phyloP scores from a whole-genome alignment of 2,797 vertebrate species.

The Periophthalmus magnuspinnatus region DNA sequence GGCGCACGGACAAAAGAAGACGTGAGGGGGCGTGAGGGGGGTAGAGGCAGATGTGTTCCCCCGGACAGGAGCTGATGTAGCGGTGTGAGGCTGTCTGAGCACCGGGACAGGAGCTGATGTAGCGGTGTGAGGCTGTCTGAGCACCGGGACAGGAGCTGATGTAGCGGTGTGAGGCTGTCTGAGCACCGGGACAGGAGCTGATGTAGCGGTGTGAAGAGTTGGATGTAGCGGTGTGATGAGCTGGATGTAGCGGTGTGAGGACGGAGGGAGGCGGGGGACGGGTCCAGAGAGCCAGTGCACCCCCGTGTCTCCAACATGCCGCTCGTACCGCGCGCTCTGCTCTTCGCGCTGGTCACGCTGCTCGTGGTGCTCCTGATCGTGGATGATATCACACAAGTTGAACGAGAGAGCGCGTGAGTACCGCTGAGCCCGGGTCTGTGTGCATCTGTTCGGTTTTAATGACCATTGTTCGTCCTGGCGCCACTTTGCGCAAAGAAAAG shows the following conservation, averaged over 20 bases:
- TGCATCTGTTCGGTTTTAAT: neutral
- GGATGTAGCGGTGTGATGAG: neutral
- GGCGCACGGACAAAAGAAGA: slow-evolving; percentile 17
- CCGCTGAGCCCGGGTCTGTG: neutral
- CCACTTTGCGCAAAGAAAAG: too few relatives aligned
- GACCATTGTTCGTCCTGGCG: too few relatives aligned
- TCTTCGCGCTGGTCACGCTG: slow-evolving; percentile 85
- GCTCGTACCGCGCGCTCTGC: slow-evolving; percentile 83
- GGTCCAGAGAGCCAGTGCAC: neutral
- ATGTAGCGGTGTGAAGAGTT: neutral
- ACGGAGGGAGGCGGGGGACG: slow-evolving; percentile 28
- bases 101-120: slow-evolving; percentile 34
- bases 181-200: slow-evolving; percentile 33
- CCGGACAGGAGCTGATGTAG: neutral
- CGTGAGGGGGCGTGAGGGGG: too few relatives aligned
- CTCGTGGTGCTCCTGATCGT: slow-evolving; percentile 86
- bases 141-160: slow-evolving; percentile 34
- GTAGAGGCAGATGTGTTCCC: slow-evolving; percentile 20
- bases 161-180: neutral
- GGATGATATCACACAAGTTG: slow-evolving; percentile 89
- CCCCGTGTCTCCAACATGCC: slow-evolving; percentile 72
- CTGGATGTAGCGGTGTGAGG: slow-evolving; percentile 28
- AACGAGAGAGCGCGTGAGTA: slow-evolving; percentile 88
- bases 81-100: neutral
- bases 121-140: neutral